Percentiles rank a stretch among this genome's conserved stretches.
phyloP scores from a whole-genome alignment of 2,113 vertebrate genomes.

The Osmerus mordax region DNA sequence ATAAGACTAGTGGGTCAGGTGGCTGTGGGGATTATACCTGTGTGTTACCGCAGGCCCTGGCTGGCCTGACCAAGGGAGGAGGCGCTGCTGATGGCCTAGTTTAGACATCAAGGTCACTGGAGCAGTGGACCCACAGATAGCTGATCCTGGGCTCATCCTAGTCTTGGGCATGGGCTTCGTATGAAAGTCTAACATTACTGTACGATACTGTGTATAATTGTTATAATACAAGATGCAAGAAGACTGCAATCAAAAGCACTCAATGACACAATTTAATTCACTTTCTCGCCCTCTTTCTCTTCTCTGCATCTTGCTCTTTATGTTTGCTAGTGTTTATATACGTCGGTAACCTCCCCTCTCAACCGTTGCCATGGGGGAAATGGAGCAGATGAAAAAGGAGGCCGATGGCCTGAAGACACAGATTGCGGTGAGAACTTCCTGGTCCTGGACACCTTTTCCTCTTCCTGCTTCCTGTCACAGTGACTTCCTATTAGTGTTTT shows the following conservation, averaged over 20 bases:
- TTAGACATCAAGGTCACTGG: background rate
- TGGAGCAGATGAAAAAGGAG: constrained; percentile 75
- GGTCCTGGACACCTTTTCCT: too few relatives aligned
- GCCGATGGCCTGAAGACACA: constrained; percentile 68
- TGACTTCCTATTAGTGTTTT: background rate
- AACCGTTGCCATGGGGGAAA: constrained; percentile 70
- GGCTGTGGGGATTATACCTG: background rate
- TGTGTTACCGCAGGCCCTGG: background rate
- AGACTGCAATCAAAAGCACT: too few relatives aligned
- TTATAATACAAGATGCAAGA: too few relatives aligned
- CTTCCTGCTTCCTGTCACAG: background rate
- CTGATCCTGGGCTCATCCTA: too few relatives aligned
- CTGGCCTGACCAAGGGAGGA: background rate
- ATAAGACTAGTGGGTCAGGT: background rate
- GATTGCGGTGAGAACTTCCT: constrained; percentile 66
- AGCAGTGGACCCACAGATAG: background rate
- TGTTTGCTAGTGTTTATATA: constrained; percentile 28
- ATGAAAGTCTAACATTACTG: too few relatives aligned
- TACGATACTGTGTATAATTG: too few relatives aligned
- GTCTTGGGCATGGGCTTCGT: too few relatives aligned
- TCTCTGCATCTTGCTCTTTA: background rate
- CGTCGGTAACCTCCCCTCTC: constrained; percentile 39
- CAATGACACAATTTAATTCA: background rate
- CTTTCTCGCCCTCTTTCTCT: background rate
- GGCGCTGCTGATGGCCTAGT: background rate